Evolutionary conservation across 2,113 vertebrate species (phyloP).

Genomic region (Heterocephalus glaber): DNA sequence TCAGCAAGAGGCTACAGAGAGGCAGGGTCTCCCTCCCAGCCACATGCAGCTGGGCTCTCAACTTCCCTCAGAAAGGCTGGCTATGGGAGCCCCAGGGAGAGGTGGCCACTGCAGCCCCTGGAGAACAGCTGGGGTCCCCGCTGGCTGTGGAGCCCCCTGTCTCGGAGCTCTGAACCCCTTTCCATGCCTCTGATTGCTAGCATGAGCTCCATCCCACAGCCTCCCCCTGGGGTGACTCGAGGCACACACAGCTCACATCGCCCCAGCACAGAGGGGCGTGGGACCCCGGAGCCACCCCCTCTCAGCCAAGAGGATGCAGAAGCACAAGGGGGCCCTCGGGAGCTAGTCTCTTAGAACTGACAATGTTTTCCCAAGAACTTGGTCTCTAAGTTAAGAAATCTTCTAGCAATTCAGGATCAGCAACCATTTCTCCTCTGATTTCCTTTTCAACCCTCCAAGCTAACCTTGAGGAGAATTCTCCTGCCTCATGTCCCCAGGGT

Average conservation of each 20-base stretch:
- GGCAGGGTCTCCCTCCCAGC: too few relatives aligned
- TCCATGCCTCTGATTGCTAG: neutral
- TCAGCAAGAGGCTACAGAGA: neutral
- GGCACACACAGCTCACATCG: neutral
- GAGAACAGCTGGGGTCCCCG: neutral
- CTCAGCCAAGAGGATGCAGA: neutral
- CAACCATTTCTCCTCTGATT: neutral
- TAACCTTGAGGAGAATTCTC: neutral
- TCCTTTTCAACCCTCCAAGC: neutral
- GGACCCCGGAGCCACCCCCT: neutral
- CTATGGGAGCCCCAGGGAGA: neutral
- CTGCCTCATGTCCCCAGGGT: fast-evolving
- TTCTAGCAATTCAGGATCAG: neutral
- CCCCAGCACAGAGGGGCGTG: fast-evolving
- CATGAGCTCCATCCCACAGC: fast-evolving
- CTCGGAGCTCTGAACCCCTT: neutral
- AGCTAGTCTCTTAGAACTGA: neutral
- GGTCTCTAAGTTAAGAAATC: neutral
- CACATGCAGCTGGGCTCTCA: neutral
- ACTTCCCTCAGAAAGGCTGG: neutral
- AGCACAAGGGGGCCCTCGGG: neutral
- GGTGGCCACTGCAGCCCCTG: too few relatives aligned
- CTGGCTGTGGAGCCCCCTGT: neutral
- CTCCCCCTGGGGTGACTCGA: neutral
- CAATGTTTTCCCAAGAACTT: neutral